Evolutionary conservation across 2,113 vertebrate genomes (phyloP).

Genomic region (Hiodon tergisus): DNA sequence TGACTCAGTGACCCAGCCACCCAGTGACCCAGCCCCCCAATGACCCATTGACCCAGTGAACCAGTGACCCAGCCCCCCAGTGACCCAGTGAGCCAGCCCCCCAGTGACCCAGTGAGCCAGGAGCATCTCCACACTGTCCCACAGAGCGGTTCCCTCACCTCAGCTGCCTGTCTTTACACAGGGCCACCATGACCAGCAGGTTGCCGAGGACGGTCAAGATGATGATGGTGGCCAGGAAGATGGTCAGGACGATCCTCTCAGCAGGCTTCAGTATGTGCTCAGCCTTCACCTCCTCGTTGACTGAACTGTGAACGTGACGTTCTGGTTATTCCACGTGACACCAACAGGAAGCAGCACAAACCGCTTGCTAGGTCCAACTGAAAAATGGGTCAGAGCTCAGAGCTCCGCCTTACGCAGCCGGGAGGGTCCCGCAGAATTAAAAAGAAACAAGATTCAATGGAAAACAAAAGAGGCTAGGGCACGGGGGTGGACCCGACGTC

Average conservation of each 20-base stretch:
- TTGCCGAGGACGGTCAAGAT: constrained; percentile 70
- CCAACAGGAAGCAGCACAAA: background rate
- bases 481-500: too few species aligned
- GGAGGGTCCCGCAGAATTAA: too few species aligned
- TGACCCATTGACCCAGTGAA: too few species aligned
- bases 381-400: background rate
- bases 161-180: constrained; percentile 69
- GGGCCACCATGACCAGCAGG: constrained; percentile 71
- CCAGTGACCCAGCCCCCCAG: too few species aligned
- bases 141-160: constrained; percentile 47
- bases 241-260: constrained; percentile 54
- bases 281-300: constrained; percentile 48
- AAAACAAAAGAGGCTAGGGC: too few species aligned
- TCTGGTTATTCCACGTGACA: background rate
- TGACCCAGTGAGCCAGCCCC: too few species aligned
- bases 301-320: constrained; percentile 45
- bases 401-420: too few species aligned
- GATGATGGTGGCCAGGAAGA: constrained; percentile 64
- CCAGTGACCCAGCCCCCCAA: too few species aligned
- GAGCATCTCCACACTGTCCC: too few species aligned
- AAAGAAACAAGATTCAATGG: too few species aligned
- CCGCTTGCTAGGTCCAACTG: background rate
- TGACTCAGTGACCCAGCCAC: too few species aligned
- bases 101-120: too few species aligned
- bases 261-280: constrained; percentile 44